Evolutionary conservation across 1,140 invertebrate species (phyloP), one percentile per base, ranked within the genome.

Genomic region (Oreohelix idahoensis): DNA sequence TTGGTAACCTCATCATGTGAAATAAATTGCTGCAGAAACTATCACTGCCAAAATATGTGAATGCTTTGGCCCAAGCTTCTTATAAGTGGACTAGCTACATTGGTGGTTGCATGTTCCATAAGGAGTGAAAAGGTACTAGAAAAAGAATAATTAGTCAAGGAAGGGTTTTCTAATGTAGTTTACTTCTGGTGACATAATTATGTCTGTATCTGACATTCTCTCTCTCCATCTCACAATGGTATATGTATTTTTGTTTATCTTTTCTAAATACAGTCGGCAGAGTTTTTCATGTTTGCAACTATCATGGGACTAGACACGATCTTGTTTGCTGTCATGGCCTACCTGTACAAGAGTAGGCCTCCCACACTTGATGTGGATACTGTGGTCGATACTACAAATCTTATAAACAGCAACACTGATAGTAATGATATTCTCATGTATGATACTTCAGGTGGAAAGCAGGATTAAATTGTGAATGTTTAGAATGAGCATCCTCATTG

Each of bases 231-330:
- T 11, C 45, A 49, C 10, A 49, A 49, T 49, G 17, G 17, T 17
- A 49, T 17, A 49, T 49, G 17, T 49, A 49, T 17, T 49, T n/a
- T n/a, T n/a, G 17, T 66, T 71, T 51, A 45, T 76, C 42, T 74
- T 15, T 70, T 80, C 89, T 85, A 90, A 88, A 94, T 94, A 78
- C 93, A 97, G 96, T 95, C 95, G 36, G 94, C 94, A 39, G 97
- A 98, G 91, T 97, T 98, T 91, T 96, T 97, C 93, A 92, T 98
- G 0, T 98, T 97, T 92, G 96, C 97, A 69, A 95, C 93, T 0
- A 92, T 98, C 0, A 98, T 98, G 97, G 91, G 95, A 70, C 88
- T 94, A 0, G 96, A 97, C 86, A 97, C 97, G 93, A 53, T 96
- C 0, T 91, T 98, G 35, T 98, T 98, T 89, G 94, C 94, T 69